Evolutionary conservation across 2,113 vertebrate species (phyloP), one percentile per base, ranked within the genome.

Genomic region (Ictalurus furcatus): DNA sequence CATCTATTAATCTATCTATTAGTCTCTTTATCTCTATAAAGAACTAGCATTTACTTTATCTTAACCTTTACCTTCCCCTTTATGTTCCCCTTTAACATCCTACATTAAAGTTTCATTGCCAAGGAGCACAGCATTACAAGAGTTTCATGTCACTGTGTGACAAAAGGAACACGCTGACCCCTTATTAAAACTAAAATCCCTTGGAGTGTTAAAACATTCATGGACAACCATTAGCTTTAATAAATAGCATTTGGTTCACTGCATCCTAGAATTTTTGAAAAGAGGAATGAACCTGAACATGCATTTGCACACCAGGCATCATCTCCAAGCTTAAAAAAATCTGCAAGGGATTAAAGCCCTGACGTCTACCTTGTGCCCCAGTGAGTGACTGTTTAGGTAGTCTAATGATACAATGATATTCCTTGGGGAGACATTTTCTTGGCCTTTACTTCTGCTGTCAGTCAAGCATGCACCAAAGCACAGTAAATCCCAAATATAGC

Each of bases 161-260:
- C 88, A 88, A 83, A 87, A 88, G 74, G 71, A 90, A 76, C 67
- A 52, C 79, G 56, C n/a, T 90, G 84, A 87, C 84, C 58, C 82
- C 80, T 90, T 84, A 91, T 85, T 90, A 81, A 88, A 87, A 78
- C 86, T 71, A 61, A 34, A 71, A 90, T 90, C 84, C 87, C 71
- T 79, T 85, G n/a, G 84, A 85, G 87, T 91, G 90, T 90, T 92
- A 88, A 92, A 92, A 90, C 87, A 92, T 92, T 91, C 86, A 92
- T 92, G 87, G 48, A 76, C 73, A 87, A 81, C 81, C 87, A 91
- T 90, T 91, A 91, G 87, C 86, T 90, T 91, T 89, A 80, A 61
- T 59, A 84, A 71, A 81, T 76, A 76, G 80, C 28, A 65, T 44
- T 40, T 85, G 54, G 58, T 84, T 74, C 78, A n/a, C 48, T 84